These are phyloP conservation scores for Glossophaga mutica DNA, from an alignment of 2,797 vertebrate species.

Conservation along the genomic window DNA sequence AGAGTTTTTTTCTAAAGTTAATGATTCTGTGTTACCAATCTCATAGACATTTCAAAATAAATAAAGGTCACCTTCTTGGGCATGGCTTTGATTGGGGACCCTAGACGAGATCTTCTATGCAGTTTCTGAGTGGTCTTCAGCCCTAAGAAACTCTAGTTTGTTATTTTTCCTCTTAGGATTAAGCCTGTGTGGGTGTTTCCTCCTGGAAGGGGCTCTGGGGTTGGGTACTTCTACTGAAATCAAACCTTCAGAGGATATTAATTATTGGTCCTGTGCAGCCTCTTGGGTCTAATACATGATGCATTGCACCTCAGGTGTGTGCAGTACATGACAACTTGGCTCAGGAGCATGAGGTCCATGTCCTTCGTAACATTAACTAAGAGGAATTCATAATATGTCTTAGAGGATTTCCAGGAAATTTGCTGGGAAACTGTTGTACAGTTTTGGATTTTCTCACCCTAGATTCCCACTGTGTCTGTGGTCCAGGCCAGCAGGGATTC, in stretches of 20 bases:
- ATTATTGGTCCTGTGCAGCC: not conserved
- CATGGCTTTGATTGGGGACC: not conserved
- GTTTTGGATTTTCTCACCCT: not conserved
- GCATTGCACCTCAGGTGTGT: not conserved
- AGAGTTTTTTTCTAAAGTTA: not conserved
- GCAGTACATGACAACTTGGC: not conserved
- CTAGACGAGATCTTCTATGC: not conserved
- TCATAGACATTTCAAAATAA: not conserved
- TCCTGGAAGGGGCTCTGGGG: not conserved
- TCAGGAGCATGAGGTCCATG: not conserved
- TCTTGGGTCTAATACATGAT: not conserved
- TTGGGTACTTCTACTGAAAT: not conserved
- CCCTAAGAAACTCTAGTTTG: not conserved
- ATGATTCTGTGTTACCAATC: not conserved
- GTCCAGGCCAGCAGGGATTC: not conserved
- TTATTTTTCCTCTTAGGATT: not conserved
- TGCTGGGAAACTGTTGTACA: not conserved
- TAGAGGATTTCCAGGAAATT: not conserved
- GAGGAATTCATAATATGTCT: not conserved
- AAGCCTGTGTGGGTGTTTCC: not conserved
- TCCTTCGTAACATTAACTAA: not conserved
- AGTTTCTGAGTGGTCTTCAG: not conserved
- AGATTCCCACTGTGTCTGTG: not conserved
- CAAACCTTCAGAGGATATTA: not conserved
- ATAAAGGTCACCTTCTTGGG: not conserved